These are phyloP conservation scores for Megalonaias nervosa DNA, from an alignment of 1,140 invertebrate genomes.

Conservation along the genomic window DNA sequence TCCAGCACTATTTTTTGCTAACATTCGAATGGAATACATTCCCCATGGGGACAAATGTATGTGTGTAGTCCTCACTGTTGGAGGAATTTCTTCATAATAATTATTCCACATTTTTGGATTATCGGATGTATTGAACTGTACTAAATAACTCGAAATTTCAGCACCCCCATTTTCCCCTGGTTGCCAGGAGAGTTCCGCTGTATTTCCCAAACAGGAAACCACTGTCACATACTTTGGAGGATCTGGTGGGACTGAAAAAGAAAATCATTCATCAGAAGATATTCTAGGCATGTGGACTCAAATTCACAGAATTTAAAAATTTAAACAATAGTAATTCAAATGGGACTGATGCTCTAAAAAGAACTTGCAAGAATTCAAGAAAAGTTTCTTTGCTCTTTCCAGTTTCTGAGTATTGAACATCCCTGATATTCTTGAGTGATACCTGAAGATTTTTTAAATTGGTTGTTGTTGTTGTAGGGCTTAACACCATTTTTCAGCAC, in stretches of 20 bases:
- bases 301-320: background rate
- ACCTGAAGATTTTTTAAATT: no score
- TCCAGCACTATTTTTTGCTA: slow-evolving; percentile 95
- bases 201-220: slow-evolving; percentile 77
- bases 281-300: background rate
- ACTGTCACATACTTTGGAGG: slow-evolving; percentile 79
- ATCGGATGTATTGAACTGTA: slow-evolving; percentile 96
- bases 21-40: slow-evolving; percentile 83
- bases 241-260: slow-evolving; percentile 88
- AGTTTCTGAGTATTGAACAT: background rate
- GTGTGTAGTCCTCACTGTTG: slow-evolving; percentile 30
- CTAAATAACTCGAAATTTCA: slow-evolving; percentile 89
- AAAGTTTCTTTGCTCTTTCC: no score
- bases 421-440: background rate
- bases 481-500: no score
- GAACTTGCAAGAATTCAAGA: background rate
- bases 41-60: slow-evolving; percentile 61
- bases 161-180: slow-evolving; percentile 88
- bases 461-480: no score
- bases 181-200: slow-evolving; percentile 81
- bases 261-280: slow-evolving; percentile 22
- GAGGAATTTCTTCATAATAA: slow-evolving; percentile 54
- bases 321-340: background rate
- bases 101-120: slow-evolving; percentile 90
- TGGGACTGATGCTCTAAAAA: background rate